phyloP scores from a whole-genome alignment of 2,113 vertebrate species.

The Larimichthys polyactis region DNA sequence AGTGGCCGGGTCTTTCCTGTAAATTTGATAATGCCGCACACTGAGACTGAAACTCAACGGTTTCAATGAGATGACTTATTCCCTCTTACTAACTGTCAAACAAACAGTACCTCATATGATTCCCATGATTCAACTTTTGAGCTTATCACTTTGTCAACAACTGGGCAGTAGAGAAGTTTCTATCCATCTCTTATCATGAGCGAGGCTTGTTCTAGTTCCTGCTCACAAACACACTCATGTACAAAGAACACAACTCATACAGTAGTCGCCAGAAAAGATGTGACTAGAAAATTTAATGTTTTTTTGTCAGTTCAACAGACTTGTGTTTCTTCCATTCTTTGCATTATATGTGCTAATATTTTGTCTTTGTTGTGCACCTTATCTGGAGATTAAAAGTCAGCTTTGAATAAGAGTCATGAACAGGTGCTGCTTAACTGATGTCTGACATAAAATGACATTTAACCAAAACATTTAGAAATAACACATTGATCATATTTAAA shows the following conservation, averaged over 20 bases:
- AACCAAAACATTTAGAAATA: constrained; percentile 1
- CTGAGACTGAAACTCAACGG: background rate
- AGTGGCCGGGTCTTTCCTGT: background rate
- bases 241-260: constrained; percentile 20
- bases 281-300: background rate
- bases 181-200: constrained; percentile 61
- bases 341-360: background rate
- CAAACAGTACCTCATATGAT: constrained; percentile 17
- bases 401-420: background rate
- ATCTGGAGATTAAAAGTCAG: background rate
- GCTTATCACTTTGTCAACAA: constrained; percentile 71
- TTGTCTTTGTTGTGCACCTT: background rate
- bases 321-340: constrained; percentile 10
- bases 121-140: constrained; percentile 52
- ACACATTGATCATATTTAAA: too few relatives aligned
- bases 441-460: background rate
- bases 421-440: background rate
- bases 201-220: background rate
- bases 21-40: background rate
- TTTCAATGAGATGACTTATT: constrained; percentile 35
- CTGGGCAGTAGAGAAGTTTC: constrained; percentile 51
- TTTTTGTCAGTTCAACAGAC: background rate
- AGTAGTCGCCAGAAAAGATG: background rate
- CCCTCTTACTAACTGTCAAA: constrained; percentile 23
- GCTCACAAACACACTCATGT: background rate